Evolutionary conservation across 30 jellyfish, hydroid and myxozoan genomes (phyloP).

Genomic region (Euphysa ruthae): DNA sequence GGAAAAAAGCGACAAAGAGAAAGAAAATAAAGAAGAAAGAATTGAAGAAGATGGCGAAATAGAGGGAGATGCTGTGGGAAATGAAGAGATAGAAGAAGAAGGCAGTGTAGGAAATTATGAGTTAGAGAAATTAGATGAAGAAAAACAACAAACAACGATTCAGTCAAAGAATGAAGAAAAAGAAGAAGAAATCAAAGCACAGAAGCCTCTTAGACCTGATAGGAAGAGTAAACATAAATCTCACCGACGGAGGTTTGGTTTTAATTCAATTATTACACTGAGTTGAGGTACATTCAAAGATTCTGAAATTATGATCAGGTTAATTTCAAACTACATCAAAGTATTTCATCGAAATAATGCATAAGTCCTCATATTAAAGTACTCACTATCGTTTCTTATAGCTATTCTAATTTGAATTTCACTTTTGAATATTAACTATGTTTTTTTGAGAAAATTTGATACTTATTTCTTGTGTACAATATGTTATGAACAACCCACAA

Average conservation of each 20-base stretch:
- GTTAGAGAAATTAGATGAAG: not conserved
- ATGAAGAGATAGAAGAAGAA: conserved; percentile 7
- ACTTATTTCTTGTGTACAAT: too few relatives aligned
- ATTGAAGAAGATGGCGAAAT: not conserved
- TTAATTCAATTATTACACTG: not conserved
- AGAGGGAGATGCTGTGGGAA: conserved; percentile 22
- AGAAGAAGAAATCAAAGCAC: conserved; percentile 2
- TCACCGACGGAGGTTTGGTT: not conserved
- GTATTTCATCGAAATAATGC: too few relatives aligned
- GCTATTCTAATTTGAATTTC: too few relatives aligned
- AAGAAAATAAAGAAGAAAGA: not conserved
- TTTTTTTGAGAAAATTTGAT: too few relatives aligned
- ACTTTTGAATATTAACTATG: too few relatives aligned
- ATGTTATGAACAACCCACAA: too few relatives aligned
- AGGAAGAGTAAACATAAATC: not conserved
- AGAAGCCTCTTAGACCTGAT: too few relatives aligned
- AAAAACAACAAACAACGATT: not conserved
- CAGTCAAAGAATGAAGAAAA: not conserved
- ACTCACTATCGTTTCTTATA: too few relatives aligned
- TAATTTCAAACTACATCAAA: too few relatives aligned
- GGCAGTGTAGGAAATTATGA: not conserved
- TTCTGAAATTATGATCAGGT: too few relatives aligned
- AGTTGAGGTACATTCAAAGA: not conserved
- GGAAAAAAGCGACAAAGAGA: not conserved
- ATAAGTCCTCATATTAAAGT: too few relatives aligned